Evolutionary conservation across 1,140 invertebrate genomes (phyloP).

Genomic region (Sipha flava): DNA sequence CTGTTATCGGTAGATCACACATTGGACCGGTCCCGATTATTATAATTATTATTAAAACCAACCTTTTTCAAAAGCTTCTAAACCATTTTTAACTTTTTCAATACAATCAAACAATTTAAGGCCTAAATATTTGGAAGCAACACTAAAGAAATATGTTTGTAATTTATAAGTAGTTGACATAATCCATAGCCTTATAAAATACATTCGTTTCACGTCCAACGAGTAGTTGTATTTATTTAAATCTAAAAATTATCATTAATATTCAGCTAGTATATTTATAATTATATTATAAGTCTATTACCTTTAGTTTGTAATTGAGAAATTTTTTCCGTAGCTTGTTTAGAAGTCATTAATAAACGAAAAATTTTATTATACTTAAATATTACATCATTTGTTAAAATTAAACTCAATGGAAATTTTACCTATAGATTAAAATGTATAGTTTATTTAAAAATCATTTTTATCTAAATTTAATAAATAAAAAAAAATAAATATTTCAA

Average conservation of each 20-base stretch:
- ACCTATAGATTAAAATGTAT: background rate
- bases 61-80: conserved; percentile 19
- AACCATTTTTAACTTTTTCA: conserved; percentile 25
- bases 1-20: no score
- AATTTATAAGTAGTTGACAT: conserved; percentile 23
- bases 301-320: conserved; percentile 28
- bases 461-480: background rate
- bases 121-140: conserved; percentile 11
- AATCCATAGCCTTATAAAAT: conserved; percentile 28
- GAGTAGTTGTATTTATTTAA: conserved; percentile 21
- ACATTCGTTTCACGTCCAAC: conserved; percentile 14
- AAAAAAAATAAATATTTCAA: background rate
- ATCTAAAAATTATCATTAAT: background rate
- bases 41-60: background rate
- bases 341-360: background rate
- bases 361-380: conserved; percentile 17
- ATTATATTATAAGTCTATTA: background rate
- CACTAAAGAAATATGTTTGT: conserved; percentile 22
- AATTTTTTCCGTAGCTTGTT: conserved; percentile 6
- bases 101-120: conserved; percentile 14
- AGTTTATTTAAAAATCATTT: background rate
- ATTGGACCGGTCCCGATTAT: no score
- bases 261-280: background rate
- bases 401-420: conserved; percentile 12
- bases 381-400: conserved; percentile 13